These are phyloP conservation scores for Galerucella pusilla DNA, from an alignment of 2,888 invertebrate species.

Conservation along the genomic window DNA sequence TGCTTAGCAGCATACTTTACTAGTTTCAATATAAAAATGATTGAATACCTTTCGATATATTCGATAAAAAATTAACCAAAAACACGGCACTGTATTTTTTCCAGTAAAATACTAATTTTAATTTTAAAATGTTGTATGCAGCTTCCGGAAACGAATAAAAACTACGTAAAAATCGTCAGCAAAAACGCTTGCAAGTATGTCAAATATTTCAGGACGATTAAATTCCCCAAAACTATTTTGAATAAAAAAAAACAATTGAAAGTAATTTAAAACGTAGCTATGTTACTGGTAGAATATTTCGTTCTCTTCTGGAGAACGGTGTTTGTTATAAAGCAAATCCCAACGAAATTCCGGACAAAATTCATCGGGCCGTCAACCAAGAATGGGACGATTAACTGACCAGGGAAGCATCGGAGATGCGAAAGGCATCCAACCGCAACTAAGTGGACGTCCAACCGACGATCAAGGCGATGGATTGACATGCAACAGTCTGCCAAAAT, in stretches of 20 bases:
- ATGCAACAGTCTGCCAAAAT: slow-evolving; percentile 61
- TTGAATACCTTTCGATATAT: too few species aligned
- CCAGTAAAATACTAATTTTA: too few species aligned
- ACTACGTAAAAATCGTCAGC: too few species aligned
- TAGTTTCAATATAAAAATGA: too few species aligned
- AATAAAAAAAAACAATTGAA: not conserved
- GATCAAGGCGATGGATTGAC: slow-evolving; percentile 49
- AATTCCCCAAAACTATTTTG: not conserved
- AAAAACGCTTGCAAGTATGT: too few species aligned
- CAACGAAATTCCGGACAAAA: slow-evolving; percentile 14
- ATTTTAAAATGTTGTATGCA: too few species aligned
- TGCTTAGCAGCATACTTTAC: too few species aligned
- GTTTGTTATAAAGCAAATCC: slow-evolving; percentile 23
- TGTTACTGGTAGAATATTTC: not conserved
- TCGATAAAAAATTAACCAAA: too few species aligned
- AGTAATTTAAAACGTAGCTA: not conserved
- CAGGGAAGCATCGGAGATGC: slow-evolving; percentile 19
- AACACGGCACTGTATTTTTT: too few species aligned
- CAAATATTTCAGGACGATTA: too few species aligned
- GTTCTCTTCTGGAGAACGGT: not conserved
- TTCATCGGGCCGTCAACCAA: slow-evolving; percentile 26
- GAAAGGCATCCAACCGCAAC: slow-evolving; percentile 39
- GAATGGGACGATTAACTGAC: slow-evolving; percentile 30
- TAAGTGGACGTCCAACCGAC: slow-evolving; percentile 41
- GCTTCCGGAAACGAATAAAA: too few species aligned